phyloP scores from a whole-genome alignment of 2,113 vertebrate species.

The Stomatorhinus ivindoensis region DNA sequence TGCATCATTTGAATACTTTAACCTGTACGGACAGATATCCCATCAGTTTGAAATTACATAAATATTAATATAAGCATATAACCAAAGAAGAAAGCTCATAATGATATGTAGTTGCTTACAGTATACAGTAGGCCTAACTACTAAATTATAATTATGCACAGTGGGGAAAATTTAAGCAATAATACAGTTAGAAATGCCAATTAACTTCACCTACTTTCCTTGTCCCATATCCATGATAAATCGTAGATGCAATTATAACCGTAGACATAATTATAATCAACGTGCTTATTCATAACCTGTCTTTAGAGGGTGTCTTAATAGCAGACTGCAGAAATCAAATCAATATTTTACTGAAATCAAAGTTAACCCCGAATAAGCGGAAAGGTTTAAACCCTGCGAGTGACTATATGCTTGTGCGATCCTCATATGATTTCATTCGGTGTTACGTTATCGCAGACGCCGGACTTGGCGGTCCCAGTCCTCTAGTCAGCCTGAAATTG shows the following conservation, averaged over 20 bases:
- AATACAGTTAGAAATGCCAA: not conserved
- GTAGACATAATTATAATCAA: not conserved
- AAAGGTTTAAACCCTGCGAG: not conserved
- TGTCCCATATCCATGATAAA: not conserved
- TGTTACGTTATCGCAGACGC: not conserved
- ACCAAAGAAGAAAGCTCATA: not conserved
- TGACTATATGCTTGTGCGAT: not conserved
- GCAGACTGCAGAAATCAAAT: not conserved
- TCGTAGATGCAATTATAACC: not conserved
- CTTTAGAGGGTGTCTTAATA: not conserved
- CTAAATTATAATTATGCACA: not conserved
- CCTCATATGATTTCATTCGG: not conserved
- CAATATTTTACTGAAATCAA: not conserved
- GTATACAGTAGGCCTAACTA: not conserved
- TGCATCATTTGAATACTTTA: not conserved
- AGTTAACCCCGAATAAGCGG: not conserved
- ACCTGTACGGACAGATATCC: not conserved
- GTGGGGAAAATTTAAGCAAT: not conserved
- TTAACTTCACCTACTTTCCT: not conserved
- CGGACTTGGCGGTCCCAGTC: not conserved
- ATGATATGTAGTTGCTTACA: not conserved
- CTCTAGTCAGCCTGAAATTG: not conserved
- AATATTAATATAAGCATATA: not conserved
- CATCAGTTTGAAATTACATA: not conserved
- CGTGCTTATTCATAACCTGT: not conserved